Evolutionary conservation across 2,888 invertebrate genomes (phyloP).

Genomic region (Drosophila ochracea): DNA sequence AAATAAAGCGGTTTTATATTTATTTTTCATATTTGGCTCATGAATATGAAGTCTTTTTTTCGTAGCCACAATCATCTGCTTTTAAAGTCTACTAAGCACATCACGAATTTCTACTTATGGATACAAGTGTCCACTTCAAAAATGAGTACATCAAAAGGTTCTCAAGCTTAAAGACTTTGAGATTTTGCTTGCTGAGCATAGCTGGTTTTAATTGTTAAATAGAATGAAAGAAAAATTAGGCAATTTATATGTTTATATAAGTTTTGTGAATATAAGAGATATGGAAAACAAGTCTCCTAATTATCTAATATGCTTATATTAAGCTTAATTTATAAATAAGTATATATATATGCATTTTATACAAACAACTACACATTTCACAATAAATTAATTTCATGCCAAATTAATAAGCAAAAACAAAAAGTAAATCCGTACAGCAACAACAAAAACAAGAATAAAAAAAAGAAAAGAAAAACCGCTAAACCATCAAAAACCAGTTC

Average conservation of each 20-base stretch:
- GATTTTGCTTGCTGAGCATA: not conserved
- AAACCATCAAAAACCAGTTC: slow-evolving; percentile 65
- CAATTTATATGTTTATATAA: not conserved
- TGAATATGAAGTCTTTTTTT: not conserved
- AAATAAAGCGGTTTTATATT: not conserved
- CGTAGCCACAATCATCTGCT: slow-evolving; percentile 8
- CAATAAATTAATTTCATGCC: slow-evolving; percentile 59
- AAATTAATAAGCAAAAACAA: slow-evolving; percentile 45
- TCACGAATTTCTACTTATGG: slow-evolving; percentile 50
- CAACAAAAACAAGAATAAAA: not conserved
- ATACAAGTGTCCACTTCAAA: slow-evolving; percentile 39
- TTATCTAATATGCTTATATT: not conserved
- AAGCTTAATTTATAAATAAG: not conserved
- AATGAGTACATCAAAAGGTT: slow-evolving; percentile 38
- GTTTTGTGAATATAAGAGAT: not conserved
- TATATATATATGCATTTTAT: not conserved
- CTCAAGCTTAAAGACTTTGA: slow-evolving; percentile 16
- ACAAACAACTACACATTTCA: slow-evolving; percentile 18
- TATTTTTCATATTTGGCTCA: not conserved
- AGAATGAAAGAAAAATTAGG: slow-evolving; percentile 16
- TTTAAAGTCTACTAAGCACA: slow-evolving; percentile 22
- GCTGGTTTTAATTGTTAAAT: slow-evolving; percentile 2
- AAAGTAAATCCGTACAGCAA: slow-evolving; percentile 15
- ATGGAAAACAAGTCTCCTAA: not conserved
- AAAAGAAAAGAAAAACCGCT: slow-evolving; percentile 17